A percentile compares a stretch with the other conserved stretches of the same genome.
Conservation (phyloP, 2,797 vertebrate species). For the Cyprinella venusta region DNA sequence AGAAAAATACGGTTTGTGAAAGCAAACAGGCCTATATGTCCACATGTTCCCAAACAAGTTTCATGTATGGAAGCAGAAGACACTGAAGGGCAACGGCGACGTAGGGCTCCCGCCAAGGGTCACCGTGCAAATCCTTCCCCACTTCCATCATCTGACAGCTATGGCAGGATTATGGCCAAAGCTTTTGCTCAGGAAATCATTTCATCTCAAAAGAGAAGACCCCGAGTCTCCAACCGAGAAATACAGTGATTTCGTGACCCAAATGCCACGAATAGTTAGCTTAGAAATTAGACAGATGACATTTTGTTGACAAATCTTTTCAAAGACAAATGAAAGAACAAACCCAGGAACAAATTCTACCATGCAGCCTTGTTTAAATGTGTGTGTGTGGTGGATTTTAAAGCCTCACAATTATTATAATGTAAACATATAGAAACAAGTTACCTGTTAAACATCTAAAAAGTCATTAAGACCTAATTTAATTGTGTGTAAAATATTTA, state of each 20-base stretch:
- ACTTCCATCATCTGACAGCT: slow-evolving; percentile 56
- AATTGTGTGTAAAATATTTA: background rate
- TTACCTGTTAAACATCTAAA: background rate
- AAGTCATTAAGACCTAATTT: background rate
- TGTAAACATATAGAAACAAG: background rate
- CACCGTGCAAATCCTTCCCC: slow-evolving; percentile 67
- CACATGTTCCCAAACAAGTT: background rate
- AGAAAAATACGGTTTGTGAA: background rate
- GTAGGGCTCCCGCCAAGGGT: slow-evolving; percentile 73
- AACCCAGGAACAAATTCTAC: background rate
- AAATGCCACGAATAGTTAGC: slow-evolving; percentile 52
- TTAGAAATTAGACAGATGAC: slow-evolving; percentile 41
- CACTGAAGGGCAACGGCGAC: slow-evolving; percentile 71
- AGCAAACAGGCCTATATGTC: background rate
- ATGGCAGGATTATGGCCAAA: slow-evolving; percentile 58
- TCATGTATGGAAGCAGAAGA: slow-evolving; percentile 69
- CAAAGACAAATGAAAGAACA: slow-evolving; percentile 22
- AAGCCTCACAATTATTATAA: background rate
- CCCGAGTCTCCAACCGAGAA: slow-evolving; percentile 46
- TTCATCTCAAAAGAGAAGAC: slow-evolving; percentile 44
- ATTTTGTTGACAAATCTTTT: slow-evolving; percentile 47
- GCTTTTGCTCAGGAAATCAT: slow-evolving; percentile 52
- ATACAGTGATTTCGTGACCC: slow-evolving; percentile 46
- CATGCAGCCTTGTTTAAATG: background rate
- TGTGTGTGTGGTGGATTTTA: background rate